Evolutionary conservation across 2,113 vertebrate species (phyloP), one percentile per base, ranked within the genome.

Genomic region (Entelurus aequoreus): DNA sequence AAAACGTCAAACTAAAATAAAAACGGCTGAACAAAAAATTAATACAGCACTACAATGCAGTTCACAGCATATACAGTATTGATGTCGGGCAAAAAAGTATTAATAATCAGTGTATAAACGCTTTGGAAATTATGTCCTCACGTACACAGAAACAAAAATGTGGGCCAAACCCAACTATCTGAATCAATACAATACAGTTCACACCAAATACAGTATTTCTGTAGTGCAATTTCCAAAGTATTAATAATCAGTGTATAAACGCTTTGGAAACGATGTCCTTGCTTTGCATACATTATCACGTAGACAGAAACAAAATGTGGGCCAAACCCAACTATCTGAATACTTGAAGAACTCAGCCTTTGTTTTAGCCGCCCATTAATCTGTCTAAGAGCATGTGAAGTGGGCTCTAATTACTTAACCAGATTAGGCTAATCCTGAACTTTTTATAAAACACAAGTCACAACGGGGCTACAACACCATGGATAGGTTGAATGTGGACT

Each of bases 371-470:
- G 50, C 65, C 13, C 48, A 72, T 71, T 78, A 80, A 85, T 81
- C 83, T 76, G 72, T 47, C 63, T 69, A 69, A 80, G 66, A 85
- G 70, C 78, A 83, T 78, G 84, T 71, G 68, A 86, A 80, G 76
- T 64, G 49, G 63, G 40, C 48, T 70, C 73, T 89, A 91, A 91
- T 89, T 84, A 79, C 85, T 85, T 90, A 89, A 89, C 76, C 65
- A 86, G 87, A 91, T 90, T 90, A 88, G 69, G 63, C 79, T 89
- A 85, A 90, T 88, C 89, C 85, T 72, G 68, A 71, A 78, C 87
- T 82, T 88, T 90, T 88, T 86, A 86, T 87, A 88, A 87, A 89
- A 72, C 81, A 63, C 55, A 28, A 53, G 61, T 54, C 56, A 69
- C 51, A 37, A 38, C 8, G 19, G 66, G 60, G 36, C 51, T 48